phyloP scores from a whole-genome alignment of 53 echinoderm and acorn worm genomes.

The Hippasteria phrygiana region DNA sequence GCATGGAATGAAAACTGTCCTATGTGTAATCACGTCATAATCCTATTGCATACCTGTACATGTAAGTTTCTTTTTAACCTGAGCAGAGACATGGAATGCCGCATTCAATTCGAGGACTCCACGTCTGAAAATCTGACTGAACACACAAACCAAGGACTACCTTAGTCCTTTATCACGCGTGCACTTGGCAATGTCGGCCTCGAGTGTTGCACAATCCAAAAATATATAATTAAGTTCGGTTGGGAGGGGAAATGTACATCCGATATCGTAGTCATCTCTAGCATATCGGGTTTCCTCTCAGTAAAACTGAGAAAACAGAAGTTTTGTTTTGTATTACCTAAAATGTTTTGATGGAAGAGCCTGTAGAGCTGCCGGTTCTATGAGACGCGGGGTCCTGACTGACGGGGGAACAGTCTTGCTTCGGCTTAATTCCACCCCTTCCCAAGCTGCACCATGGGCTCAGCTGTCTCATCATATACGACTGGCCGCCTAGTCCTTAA shows the following conservation, averaged over 20 bases:
- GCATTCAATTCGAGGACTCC: no score
- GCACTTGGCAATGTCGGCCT: not conserved
- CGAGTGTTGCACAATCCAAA: not conserved
- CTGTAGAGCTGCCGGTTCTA: no score
- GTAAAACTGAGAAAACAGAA: not conserved
- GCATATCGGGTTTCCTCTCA: not conserved
- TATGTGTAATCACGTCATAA: no score
- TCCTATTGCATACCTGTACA: no score
- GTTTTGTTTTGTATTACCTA: no score
- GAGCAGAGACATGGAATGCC: no score
- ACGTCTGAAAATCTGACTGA: no score
- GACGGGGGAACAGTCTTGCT: not conserved
- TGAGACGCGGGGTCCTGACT: no score
- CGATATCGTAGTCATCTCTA: not conserved
- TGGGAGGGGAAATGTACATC: not conserved
- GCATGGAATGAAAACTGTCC: no score
- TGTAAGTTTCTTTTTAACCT: no score
- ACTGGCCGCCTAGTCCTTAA: not conserved
- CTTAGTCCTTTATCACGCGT: not conserved
- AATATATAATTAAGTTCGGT: not conserved
- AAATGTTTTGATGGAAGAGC: no score
- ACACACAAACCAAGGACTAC: no score
- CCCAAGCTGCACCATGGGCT: not conserved
- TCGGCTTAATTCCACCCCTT: not conserved
- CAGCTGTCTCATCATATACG: constrained; percentile 25